Base-by-base conservation (phyloP, 2,797 vertebrate species). In the Alca torda region DNA sequence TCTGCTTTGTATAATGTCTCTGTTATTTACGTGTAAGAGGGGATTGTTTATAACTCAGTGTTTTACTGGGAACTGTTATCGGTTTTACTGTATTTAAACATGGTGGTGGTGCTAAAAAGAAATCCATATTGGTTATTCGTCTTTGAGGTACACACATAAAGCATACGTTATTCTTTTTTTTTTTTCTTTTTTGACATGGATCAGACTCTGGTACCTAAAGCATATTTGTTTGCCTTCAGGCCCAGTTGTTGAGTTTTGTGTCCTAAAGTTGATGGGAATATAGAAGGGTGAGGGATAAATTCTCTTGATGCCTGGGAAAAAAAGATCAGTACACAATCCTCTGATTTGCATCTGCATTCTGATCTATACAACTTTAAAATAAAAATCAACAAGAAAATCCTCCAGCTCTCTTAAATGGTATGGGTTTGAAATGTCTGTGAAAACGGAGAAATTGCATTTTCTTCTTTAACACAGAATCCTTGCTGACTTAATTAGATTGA, bases 1-100 rank as follows among this genome's bases (percentile, higher is more conserved):
- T 90, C 84, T 88, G 87, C 97, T 97, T 98, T 98, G 97, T 96
- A 64, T 97, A 76, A 67, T 90, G 82, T 87, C 59, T 53, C 59
- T 91, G 69, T 91, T 90, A 90, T 54, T 90, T 95, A 69, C 53
- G 60, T 82, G 86, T 72, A 48, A 84, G 78, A 90, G 57, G 56
- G 51, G 39, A 53, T 53, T 94, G 87, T 90, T 97, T 87, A 68
- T 89, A 93, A 60, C 48, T 59, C 53, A 11, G 30, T 74, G 43
- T 87, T 95, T 86, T 92, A 74, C 72, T 82, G 39, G 64, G 57
- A 65, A 54, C 9, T 57, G n/a, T 89, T 94, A 60, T 25, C 65
- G 39, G 26, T 76, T 94, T 90, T 83, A 20, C 54, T 85, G 45
- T 84, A n/a, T 90, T 89, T 60, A 63, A 91, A 79, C 9, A 6